Base-by-base conservation (phyloP, 1,140 invertebrate genomes). In the Riptortus pedestris region DNA sequence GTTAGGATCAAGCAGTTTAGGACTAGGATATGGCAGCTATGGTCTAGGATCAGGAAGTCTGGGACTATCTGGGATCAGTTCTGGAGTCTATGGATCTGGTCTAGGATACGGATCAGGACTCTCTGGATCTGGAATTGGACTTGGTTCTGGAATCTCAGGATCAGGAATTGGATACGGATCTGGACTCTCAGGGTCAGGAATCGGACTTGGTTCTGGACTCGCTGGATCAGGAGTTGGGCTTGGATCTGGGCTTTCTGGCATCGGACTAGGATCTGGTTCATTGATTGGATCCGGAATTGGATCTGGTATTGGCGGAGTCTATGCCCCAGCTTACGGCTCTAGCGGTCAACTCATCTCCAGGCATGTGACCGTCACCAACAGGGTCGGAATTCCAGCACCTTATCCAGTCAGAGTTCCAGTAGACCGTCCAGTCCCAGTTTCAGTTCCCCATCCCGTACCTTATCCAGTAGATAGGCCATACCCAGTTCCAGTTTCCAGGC, bases 301-400 rank as follows among this genome's bases (percentile, higher is more conserved):
- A 18, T 18, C 5, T 18, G 48, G 16, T 24, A n/a, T n/a, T n/a
- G 33, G 33, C 7, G 33, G 33, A 38, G 33, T 38, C 33, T n/a
- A n/a, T n/a, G n/a, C n/a, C n/a, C n/a, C n/a, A n/a, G n/a, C n/a
- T n/a, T n/a, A n/a, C n/a, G n/a, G 55, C 55, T 27, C 55, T 24
- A 29, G 20, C n/a, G n/a, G n/a, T n/a, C n/a, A n/a, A n/a, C n/a
- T n/a, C n/a, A 60, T 60, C 29, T 60, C 58, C 14, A 3, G 60
- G 18, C 60, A 62, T n/a, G 70, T 75, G 26, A 76, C 75, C 20
- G 72, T 78, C 60, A 77, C 75, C 33, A 77, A 78, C 63, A 73
- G 76, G 64, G 74, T 80, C 0, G 73, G 38, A 7, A 65, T 68
- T 22, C 65, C 65, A 2, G 62, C 65, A 2, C 58, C 67, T 33